Percentiles rank a stretch among this genome's conserved stretches.
These are phyloP conservation scores for Myotis myotis DNA, from an alignment of 2,797 vertebrate species.

Conservation along the genomic window DNA sequence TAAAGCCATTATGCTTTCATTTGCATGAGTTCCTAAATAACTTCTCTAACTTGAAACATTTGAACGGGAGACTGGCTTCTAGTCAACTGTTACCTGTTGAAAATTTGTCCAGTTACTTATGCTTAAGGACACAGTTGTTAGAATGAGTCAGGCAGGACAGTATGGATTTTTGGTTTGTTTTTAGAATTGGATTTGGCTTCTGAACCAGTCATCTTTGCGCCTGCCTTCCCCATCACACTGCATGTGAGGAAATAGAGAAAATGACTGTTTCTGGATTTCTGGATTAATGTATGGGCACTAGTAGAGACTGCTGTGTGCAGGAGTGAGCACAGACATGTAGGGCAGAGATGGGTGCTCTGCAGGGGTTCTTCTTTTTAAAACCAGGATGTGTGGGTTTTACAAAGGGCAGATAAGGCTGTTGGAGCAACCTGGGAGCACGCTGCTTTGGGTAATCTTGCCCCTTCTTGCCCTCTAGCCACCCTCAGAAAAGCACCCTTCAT, in stretches of 20 bases:
- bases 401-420: neutral
- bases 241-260: neutral
- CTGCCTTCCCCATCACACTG: neutral
- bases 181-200: slow-evolving; percentile 12
- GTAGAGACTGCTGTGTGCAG: neutral
- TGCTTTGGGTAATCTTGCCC: neutral
- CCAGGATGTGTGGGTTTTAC: neutral
- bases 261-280: neutral
- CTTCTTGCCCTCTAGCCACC: neutral
- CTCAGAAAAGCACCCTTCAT: neutral
- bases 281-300: neutral
- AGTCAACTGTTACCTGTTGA: neutral
- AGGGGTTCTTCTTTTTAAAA: neutral
- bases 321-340: neutral
- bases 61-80: neutral
- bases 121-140: neutral
- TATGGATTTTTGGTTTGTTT: neutral
- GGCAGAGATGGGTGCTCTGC: neutral
- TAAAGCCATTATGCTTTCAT: neutral
- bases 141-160: neutral
- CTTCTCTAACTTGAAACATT: neutral
- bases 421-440: neutral
- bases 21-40: neutral
- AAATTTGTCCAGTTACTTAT: neutral
- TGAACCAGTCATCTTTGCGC: neutral